A percentile compares a stretch with the other conserved stretches of the same genome.
phyloP scores from a whole-genome alignment of 2,888 invertebrate species.

The Stictocephala bisonia region DNA sequence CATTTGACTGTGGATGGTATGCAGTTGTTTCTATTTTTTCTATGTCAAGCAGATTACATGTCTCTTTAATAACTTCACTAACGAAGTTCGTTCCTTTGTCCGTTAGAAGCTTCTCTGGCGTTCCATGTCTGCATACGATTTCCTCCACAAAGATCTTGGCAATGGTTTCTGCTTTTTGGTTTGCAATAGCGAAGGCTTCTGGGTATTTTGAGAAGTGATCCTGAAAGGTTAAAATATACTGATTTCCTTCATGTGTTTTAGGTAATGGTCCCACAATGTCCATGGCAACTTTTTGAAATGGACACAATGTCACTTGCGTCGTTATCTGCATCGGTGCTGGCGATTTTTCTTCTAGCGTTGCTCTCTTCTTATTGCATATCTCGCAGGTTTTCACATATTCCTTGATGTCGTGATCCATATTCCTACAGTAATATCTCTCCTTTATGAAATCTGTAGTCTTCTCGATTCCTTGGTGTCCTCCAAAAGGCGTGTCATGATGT shows the following conservation, averaged over 20 bases:
- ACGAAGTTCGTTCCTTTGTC: slow-evolving; percentile 63
- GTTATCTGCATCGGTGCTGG: slow-evolving; percentile 61
- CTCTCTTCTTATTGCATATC: slow-evolving; percentile 62
- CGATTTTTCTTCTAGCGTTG: slow-evolving; percentile 50
- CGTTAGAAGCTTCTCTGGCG: slow-evolving; percentile 61
- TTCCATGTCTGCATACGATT: slow-evolving; percentile 60
- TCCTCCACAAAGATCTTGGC: slow-evolving; percentile 60
- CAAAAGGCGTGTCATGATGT: slow-evolving; percentile 54
- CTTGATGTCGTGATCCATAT: slow-evolving; percentile 61
- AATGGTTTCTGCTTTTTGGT: slow-evolving; percentile 61
- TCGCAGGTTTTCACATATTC: slow-evolving; percentile 60
- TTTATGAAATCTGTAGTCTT: slow-evolving; percentile 56
- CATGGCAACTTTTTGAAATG: slow-evolving; percentile 58
- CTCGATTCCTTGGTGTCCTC: slow-evolving; percentile 58
- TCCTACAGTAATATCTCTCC: slow-evolving; percentile 59
- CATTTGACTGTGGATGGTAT: slow-evolving; percentile 60
- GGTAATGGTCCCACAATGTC: slow-evolving; percentile 62
- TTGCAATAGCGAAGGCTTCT: slow-evolving; percentile 59
- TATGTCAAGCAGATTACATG: slow-evolving; percentile 13
- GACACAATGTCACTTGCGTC: slow-evolving; percentile 54
- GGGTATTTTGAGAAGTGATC: slow-evolving; percentile 58
- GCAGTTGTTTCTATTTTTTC: slow-evolving; percentile 51
- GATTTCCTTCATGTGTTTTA: slow-evolving; percentile 60
- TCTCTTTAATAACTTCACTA: slow-evolving; percentile 60
- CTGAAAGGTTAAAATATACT: slow-evolving; percentile 60